Conservation (phyloP, 2,888 invertebrate genomes). For the Phlogophora meticulosa region DNA sequence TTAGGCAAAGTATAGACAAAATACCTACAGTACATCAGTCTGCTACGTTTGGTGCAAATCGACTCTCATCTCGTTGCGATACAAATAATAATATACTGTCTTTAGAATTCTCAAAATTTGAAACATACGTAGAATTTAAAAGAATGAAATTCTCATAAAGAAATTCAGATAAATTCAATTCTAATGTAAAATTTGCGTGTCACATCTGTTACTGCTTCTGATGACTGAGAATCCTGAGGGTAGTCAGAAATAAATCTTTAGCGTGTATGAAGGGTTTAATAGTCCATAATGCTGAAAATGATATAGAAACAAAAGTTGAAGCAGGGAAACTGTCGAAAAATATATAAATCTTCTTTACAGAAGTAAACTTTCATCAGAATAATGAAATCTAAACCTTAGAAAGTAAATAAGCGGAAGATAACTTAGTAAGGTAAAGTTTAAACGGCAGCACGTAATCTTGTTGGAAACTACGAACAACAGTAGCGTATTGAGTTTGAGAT, state of each 20-base stretch:
- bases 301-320: too few relatives aligned
- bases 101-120: background rate
- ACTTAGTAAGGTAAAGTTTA: constrained; percentile 48
- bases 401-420: constrained; percentile 29
- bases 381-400: background rate
- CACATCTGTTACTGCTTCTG: too few relatives aligned
- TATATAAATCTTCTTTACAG: too few relatives aligned
- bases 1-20: background rate
- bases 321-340: too few relatives aligned
- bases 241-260: too few relatives aligned
- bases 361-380: too few relatives aligned
- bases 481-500: constrained; percentile 54
- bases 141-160: background rate
- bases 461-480: constrained; percentile 52
- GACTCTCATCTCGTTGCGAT: background rate
- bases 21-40: background rate
- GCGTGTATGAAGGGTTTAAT: too few relatives aligned
- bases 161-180: background rate
- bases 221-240: background rate
- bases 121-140: background rate
- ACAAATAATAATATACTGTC: background rate
- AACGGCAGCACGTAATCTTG: constrained; percentile 49
- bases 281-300: background rate
- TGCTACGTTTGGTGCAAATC: constrained; percentile 1
- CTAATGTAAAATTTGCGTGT: background rate